Evolutionary conservation across 2,888 invertebrate species (phyloP), one percentile per base, ranked within the genome.

Genomic region (Oegoconia quadripuncta): DNA sequence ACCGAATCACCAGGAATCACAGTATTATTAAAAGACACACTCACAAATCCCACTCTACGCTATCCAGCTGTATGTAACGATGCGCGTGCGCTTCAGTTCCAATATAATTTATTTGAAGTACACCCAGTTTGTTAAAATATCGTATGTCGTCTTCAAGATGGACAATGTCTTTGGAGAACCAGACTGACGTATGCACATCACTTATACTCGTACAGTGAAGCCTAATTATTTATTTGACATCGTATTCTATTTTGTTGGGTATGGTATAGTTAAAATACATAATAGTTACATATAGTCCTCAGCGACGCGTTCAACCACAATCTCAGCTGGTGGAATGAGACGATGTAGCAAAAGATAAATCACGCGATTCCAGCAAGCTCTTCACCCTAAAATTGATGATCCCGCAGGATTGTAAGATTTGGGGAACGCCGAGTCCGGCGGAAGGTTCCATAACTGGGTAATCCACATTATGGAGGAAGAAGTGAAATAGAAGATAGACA

Each of bases 51-150:
- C 30, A 22, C 37, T 23, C 28, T 31, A 11, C 7, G 22, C 17
- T 14, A 18, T 17, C 31, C 15, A 12, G 3, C 28, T 6, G 15
- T n/a, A n/a, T n/a, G n/a, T 37, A 41, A 37, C 35, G 32, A 41
- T 41, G 33, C 37, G 41, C 34, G 13, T 34, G 34, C 34, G 33
- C 14, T 25, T 37, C 27, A 27, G 38, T 35, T 29, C n/a, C 44
- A 28, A 44, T 44, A 41, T 38, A 41, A 38, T 38, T 45, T 37
- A 45, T 37, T 39, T 37, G 41, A 48, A 41, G 40, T 42, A 42
- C 39, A 34, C 26, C 34, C 43, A 43, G 48, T 45, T 48, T 48
- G 43, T 48, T 45, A 48, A 48, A 45, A 48, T 48, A 45, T 48
- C 42, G 41, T 37, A 40, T 28, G 38, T 41, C 34, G 28, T 38